Evolutionary conservation across 1,140 invertebrate genomes (phyloP).

Genomic region (Cephus cinctus): DNA sequence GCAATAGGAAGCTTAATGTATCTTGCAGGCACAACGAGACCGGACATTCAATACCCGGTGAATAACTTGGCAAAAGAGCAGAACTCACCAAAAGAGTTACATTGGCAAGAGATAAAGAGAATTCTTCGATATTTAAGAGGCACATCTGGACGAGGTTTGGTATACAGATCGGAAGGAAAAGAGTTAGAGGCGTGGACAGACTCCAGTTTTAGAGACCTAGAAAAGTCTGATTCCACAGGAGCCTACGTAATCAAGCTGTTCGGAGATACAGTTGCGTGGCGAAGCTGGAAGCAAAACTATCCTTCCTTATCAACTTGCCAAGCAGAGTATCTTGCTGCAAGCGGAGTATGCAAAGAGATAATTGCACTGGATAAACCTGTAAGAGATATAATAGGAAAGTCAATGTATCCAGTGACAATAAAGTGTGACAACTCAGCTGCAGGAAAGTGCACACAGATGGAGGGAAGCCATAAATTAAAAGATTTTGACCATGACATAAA

Average conservation of each 20-base stretch:
- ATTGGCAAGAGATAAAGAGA: too few species aligned
- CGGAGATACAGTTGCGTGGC: constrained; percentile 26
- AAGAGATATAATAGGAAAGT: constrained; percentile 3
- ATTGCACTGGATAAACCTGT: constrained; percentile 23
- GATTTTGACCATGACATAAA: constrained; percentile 14
- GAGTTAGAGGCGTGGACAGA: constrained; percentile 9
- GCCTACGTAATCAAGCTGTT: constrained; percentile 16
- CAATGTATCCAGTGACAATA: neutral
- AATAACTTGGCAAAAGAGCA: too few species aligned
- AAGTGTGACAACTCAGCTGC: neutral
- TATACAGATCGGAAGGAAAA: neutral
- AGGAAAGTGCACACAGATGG: neutral
- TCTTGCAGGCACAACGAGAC: constrained; percentile 32
- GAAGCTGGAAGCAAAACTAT: constrained; percentile 25
- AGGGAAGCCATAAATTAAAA: constrained; percentile 3
- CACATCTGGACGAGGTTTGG: too few species aligned
- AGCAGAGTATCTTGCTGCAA: constrained; percentile 34
- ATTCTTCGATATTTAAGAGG: too few species aligned
- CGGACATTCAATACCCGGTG: too few species aligned
- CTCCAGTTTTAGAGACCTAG: constrained; percentile 16
- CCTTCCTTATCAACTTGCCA: constrained; percentile 31
- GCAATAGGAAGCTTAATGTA: constrained; percentile 37
- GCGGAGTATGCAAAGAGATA: constrained; percentile 24
- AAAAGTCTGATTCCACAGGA: constrained; percentile 6
- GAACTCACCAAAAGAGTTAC: too few species aligned